Percentiles rank a stretch among this genome's conserved stretches.
Conservation (phyloP, 2,797 vertebrate species). For the Arnoldichthys spilopterus region DNA sequence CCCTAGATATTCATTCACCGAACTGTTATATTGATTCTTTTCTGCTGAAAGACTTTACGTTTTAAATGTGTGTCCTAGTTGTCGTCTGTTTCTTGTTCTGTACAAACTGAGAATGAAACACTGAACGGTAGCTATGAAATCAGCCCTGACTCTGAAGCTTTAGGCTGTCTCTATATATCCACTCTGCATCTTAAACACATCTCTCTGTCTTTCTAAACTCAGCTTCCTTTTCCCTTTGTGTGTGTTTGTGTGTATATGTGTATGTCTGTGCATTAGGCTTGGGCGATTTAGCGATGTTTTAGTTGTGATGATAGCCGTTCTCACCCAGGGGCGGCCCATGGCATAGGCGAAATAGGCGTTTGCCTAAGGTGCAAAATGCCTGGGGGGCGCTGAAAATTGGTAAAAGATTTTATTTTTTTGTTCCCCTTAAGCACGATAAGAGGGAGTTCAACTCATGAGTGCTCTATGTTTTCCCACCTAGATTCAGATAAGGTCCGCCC, state of each 20-base stretch:
- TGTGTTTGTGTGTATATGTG: not conserved
- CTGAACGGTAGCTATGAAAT: not conserved
- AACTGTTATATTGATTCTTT: not conserved
- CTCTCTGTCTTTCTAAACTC: not conserved
- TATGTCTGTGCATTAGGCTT: not conserved
- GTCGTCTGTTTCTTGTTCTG: not conserved
- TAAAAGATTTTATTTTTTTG: too few relatives aligned
- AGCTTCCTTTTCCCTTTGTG: not conserved
- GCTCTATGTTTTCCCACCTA: too few relatives aligned
- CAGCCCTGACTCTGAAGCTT: not conserved
- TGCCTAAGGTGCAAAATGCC: too few relatives aligned
- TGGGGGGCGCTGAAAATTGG: too few relatives aligned
- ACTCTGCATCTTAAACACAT: not conserved
- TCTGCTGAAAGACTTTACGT: not conserved
- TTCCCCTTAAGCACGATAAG: too few relatives aligned
- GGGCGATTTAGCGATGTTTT: not conserved
- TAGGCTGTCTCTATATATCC: not conserved
- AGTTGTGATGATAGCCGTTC: too few relatives aligned
- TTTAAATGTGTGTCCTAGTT: not conserved
- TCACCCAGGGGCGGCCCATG: too few relatives aligned
- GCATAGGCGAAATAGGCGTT: too few relatives aligned
- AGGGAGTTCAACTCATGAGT: too few relatives aligned
- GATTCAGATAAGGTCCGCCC: too few relatives aligned
- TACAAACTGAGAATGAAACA: not conserved
- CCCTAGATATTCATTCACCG: conserved; percentile 34